Percentiles rank a stretch among this genome's conserved stretches.
Evolutionary conservation across 2,888 invertebrate genomes (phyloP).

Genomic region (Tolmerus cingulatus): DNA sequence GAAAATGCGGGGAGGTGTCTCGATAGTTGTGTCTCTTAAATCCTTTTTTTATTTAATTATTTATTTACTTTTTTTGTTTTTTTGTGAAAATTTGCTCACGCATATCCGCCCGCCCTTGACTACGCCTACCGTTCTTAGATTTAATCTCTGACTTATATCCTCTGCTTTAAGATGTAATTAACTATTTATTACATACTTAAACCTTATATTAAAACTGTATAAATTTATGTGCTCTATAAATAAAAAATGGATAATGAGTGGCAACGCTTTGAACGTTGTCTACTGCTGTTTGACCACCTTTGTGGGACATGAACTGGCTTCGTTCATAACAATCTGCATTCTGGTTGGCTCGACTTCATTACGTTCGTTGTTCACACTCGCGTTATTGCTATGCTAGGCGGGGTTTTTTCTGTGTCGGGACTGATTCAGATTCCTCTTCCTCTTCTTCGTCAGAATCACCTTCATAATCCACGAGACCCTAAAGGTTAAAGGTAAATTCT

Average conservation of each 20-base stretch:
- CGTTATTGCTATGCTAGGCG: constrained; percentile 61
- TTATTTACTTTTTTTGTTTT: too few species aligned
- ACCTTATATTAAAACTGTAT: constrained; percentile 49
- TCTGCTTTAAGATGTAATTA: constrained; percentile 39
- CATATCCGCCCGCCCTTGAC: background rate
- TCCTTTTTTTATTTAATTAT: background rate
- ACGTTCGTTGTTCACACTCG: background rate
- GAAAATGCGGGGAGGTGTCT: background rate
- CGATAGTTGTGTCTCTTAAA: background rate
- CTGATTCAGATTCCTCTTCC: constrained; percentile 67
- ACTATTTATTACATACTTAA: constrained; percentile 43
- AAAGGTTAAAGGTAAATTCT: constrained; percentile 43
- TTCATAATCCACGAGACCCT: constrained; percentile 97
- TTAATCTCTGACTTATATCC: constrained; percentile 26
- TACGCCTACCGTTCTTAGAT: constrained; percentile 8
- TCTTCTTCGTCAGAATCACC: constrained; percentile 97
- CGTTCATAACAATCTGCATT: background rate
- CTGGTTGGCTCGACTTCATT: background rate
- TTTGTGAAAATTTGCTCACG: background rate
- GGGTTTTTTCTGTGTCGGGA: constrained; percentile 62
- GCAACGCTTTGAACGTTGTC: constrained; percentile 45
- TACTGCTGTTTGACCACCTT: constrained; percentile 36
- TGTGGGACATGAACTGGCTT: background rate
- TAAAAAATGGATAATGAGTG: constrained; percentile 52
- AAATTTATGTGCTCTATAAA: constrained; percentile 53